These are phyloP conservation scores for Vidua macroura DNA, from an alignment of 2,113 vertebrate genomes.

Conservation along the genomic window DNA sequence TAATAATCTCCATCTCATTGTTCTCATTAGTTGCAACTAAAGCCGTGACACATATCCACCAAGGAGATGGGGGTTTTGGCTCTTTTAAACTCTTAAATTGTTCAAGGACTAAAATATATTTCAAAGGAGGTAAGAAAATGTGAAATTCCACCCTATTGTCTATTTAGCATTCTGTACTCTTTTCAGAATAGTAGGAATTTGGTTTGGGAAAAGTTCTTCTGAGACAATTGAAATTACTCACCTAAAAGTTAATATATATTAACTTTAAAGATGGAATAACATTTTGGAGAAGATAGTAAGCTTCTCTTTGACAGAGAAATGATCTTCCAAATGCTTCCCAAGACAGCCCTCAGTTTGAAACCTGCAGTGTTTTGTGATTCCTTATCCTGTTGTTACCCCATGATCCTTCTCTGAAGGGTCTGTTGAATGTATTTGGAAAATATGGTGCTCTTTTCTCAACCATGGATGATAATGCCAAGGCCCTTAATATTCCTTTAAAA, in stretches of 20 bases:
- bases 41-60: background rate
- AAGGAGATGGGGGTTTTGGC: background rate
- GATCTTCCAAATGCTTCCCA: background rate
- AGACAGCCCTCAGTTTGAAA: background rate
- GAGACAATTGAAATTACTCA: background rate
- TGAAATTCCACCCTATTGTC: background rate
- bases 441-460: background rate
- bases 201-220: background rate
- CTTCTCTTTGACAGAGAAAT: background rate
- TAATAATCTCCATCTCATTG: background rate
- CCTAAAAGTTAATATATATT: background rate
- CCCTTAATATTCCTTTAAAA: background rate
- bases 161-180: background rate
- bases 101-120: background rate
- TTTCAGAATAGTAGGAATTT: background rate
- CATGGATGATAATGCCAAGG: background rate
- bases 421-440: background rate
- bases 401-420: background rate
- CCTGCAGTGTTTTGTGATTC: background rate
- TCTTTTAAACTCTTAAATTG: background rate
- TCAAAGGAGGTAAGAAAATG: background rate
- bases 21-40: background rate
- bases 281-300: background rate
- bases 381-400: background rate
- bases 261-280: background rate